Conservation (phyloP, 2,113 vertebrate genomes). For the Scytalopus superciliaris region DNA sequence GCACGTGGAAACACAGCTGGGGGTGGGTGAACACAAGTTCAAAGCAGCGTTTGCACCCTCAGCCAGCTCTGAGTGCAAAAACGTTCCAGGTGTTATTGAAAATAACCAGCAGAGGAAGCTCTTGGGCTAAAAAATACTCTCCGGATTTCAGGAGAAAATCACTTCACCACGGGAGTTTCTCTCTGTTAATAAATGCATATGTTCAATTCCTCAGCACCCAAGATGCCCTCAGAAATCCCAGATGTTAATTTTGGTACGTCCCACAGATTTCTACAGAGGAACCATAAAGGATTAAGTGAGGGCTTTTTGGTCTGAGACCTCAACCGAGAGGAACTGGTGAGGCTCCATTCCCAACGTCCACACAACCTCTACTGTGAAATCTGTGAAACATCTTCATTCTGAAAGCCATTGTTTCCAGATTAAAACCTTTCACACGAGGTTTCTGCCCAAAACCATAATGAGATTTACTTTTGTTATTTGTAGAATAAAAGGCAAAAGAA, state of each 20-base stretch:
- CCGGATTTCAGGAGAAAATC: not conserved
- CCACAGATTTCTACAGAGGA: not conserved
- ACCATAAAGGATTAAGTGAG: not conserved
- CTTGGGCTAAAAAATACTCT: not conserved
- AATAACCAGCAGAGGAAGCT: conserved; percentile 48
- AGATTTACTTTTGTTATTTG: not conserved
- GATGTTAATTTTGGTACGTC: not conserved
- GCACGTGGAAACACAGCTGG: not conserved
- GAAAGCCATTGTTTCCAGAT: not conserved
- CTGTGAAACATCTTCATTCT: not conserved
- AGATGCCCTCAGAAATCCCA: not conserved
- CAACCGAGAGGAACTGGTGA: not conserved
- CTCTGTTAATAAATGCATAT: not conserved
- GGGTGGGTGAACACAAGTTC: not conserved
- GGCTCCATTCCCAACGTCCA: not conserved
- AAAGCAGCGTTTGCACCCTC: not conserved
- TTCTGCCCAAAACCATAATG: not conserved
- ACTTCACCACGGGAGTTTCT: not conserved
- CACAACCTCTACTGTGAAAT: not conserved
- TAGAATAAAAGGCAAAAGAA: not conserved
- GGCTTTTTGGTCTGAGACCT: not conserved
- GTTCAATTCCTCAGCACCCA: not conserved
- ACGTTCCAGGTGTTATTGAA: not conserved
- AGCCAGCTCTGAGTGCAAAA: not conserved
- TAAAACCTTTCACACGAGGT: not conserved